Percentiles rank a stretch among this genome's conserved stretches.
Evolutionary conservation across 2,888 invertebrate species (phyloP).

Genomic region (Zaprionus obscuricornis): DNA sequence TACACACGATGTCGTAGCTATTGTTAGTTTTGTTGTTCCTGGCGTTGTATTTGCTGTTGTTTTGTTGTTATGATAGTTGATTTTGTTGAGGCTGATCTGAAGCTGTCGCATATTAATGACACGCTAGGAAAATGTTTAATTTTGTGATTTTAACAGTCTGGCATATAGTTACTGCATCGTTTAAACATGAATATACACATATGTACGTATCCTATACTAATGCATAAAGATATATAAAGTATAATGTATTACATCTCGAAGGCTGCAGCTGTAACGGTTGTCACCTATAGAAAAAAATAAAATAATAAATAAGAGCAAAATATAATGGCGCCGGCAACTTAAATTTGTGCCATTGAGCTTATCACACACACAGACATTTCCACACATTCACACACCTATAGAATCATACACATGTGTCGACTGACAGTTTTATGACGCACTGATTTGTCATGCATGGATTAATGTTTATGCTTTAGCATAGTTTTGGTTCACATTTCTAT

Average conservation of each 20-base stretch:
- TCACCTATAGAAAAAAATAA: conserved; percentile 26
- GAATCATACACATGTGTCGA: conserved; percentile 22
- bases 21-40: conserved; percentile 11
- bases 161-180: conserved; percentile 70
- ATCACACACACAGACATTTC: conserved; percentile 42
- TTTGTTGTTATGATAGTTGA: too few species aligned
- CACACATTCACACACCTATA: background rate
- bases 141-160: conserved; percentile 79
- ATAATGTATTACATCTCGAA: conserved; percentile 38
- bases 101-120: conserved; percentile 76
- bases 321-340: conserved; percentile 51
- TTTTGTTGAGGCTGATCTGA: conserved; percentile 29
- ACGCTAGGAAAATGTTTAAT: conserved; percentile 79
- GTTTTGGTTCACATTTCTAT: too few species aligned
- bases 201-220: too few species aligned
- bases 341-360: conserved; percentile 74
- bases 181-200: conserved; percentile 38
- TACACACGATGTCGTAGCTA: background rate
- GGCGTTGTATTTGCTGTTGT: too few species aligned
- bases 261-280: conserved; percentile 63
- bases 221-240: conserved; percentile 8
- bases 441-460: conserved; percentile 76
- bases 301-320: conserved; percentile 8
- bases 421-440: conserved; percentile 70
- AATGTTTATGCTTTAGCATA: conserved; percentile 64